A percentile compares a stretch with the other conserved stretches of the same genome.
Conservation (phyloP, 2,888 invertebrate species). For the Quadroppia sp. region DNA sequence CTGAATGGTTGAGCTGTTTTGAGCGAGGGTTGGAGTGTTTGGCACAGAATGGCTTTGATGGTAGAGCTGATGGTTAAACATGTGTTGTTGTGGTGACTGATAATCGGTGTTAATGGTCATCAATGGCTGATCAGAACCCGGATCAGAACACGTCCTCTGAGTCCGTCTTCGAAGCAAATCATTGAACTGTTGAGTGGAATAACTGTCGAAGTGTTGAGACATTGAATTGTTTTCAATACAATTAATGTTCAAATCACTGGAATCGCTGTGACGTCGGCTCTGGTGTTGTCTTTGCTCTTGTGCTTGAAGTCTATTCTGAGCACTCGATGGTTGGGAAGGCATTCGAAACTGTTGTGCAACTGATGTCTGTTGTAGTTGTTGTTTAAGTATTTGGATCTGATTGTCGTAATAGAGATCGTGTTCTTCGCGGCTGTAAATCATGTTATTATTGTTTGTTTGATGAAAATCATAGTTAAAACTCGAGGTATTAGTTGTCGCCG, state of each 20-base stretch:
- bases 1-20: constrained; percentile 2
- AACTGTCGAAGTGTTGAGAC: neutral
- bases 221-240: neutral
- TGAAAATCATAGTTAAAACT: constrained; percentile 40
- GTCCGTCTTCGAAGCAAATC: constrained; percentile 33
- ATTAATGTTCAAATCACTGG: constrained; percentile 26
- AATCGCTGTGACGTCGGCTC: constrained; percentile 25
- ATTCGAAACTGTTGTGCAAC: constrained; percentile 44
- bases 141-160: constrained; percentile 31
- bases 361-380: constrained; percentile 32
- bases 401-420: constrained; percentile 24
- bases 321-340: constrained; percentile 43
- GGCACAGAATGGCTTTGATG: constrained; percentile 43
- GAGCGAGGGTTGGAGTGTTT: constrained; percentile 42
- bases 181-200: constrained; percentile 26
- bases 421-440: constrained; percentile 7
- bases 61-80: constrained; percentile 20
- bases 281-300: constrained; percentile 28
- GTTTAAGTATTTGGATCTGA: constrained; percentile 9
- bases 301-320: neutral
- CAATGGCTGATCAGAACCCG: constrained; percentile 22
- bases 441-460: neutral
- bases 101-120: constrained; percentile 32
- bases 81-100: constrained; percentile 15
- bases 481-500: constrained; percentile 19